Conservation (phyloP, 2,797 vertebrate genomes). For the Girardinus metallicus region DNA sequence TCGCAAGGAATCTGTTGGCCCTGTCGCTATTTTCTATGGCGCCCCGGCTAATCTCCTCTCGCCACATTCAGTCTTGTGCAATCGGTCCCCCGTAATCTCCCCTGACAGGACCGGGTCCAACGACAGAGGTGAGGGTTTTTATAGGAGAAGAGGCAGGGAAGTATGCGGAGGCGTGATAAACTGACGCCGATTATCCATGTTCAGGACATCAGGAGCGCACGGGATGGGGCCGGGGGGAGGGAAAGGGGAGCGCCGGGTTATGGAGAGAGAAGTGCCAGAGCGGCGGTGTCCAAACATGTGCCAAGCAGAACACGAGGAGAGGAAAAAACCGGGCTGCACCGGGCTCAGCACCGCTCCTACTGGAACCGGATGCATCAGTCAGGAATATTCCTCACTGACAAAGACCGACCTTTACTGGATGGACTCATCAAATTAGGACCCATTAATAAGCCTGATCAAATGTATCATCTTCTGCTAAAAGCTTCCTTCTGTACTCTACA, state of each 20-base stretch:
- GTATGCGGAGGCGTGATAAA: slow-evolving; percentile 98
- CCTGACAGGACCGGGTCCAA: slow-evolving; percentile 96
- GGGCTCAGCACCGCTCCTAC: background rate
- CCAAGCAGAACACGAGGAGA: slow-evolving; percentile 43
- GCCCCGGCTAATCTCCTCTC: slow-evolving; percentile 92
- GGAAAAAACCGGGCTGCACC: slow-evolving; percentile 24
- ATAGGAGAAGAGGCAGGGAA: slow-evolving; percentile 92
- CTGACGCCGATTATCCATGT: slow-evolving; percentile 98
- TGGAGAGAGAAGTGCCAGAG: slow-evolving; percentile 44
- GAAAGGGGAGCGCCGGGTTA: slow-evolving; percentile 75
- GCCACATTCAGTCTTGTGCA: slow-evolving; percentile 98
- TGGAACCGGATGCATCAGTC: slow-evolving; percentile 2
- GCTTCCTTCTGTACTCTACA: background rate
- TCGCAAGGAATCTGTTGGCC: slow-evolving; percentile 99
- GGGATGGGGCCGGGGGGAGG: slow-evolving; percentile 80
- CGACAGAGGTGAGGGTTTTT: slow-evolving; percentile 88
- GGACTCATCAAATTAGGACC: slow-evolving; percentile 15
- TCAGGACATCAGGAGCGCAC: slow-evolving; percentile 93
- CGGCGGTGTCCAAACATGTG: slow-evolving; percentile 51
- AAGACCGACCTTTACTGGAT: background rate
- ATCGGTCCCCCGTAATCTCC: slow-evolving; percentile 99
- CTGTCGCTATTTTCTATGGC: slow-evolving; percentile 96
- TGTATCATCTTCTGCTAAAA: background rate
- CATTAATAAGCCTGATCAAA: slow-evolving; percentile 3
- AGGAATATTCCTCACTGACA: background rate